Evolutionary conservation across 2,888 invertebrate genomes (phyloP).

Genomic region (Caenorhabditis becei): DNA sequence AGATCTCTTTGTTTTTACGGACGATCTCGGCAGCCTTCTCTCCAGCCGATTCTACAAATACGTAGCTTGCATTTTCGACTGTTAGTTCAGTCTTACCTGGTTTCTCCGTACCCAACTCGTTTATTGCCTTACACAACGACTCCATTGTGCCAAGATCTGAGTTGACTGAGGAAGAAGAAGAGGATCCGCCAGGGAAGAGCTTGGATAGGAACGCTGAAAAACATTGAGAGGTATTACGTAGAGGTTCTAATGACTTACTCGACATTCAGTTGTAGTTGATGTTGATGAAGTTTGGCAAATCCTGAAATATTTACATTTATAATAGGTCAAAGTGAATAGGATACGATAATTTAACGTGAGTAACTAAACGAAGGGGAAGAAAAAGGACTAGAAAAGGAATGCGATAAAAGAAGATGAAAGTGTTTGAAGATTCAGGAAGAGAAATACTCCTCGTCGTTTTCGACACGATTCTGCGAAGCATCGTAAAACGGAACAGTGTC

Average conservation of each 20-base stretch:
- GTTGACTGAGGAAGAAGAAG: conserved; percentile 20
- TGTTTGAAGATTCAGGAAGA: conserved; percentile 27
- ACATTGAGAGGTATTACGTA: background rate
- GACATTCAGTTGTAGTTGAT: conserved; percentile 7
- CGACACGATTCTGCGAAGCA: conserved; percentile 38
- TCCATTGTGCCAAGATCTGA: conserved; percentile 55
- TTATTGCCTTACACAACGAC: conserved; percentile 43
- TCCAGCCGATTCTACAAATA: conserved; percentile 55
- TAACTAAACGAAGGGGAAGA: background rate
- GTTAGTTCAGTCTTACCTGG: conserved; percentile 10
- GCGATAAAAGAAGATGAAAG: background rate
- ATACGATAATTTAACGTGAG: background rate
- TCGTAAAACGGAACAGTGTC: conserved; percentile 63
- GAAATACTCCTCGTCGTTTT: conserved; percentile 55
- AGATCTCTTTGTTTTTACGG: conserved; percentile 60
- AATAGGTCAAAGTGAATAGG: background rate
- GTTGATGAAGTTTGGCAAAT: background rate
- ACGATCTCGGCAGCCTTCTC: conserved; percentile 53
- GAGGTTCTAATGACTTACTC: conserved; percentile 16
- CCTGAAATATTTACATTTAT: conserved; percentile 50
- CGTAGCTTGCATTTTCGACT: background rate
- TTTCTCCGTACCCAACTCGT: conserved; percentile 28
- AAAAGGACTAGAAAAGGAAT: background rate
- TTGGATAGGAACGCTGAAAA: conserved; percentile 50
- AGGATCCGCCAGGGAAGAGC: conserved; percentile 46